phyloP scores from a whole-genome alignment of 2,888 invertebrate species.

The Rugalucina vietnamica region DNA sequence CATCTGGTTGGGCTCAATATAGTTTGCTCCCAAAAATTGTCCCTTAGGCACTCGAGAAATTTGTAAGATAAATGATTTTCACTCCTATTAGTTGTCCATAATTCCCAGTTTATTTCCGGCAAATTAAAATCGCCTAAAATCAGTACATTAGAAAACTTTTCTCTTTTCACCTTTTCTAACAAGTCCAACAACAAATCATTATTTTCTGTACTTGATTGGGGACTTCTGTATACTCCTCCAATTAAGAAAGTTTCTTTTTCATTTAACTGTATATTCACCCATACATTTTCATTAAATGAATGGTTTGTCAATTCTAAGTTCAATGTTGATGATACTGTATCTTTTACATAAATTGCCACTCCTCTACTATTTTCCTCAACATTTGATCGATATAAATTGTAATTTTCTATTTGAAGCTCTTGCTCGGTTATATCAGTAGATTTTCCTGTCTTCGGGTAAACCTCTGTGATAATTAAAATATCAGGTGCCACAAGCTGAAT shows the following conservation, averaged over 20 bases:
- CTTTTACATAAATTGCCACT: conserved; percentile 11
- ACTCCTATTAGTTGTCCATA: neutral
- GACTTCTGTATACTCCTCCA: conserved; percentile 8
- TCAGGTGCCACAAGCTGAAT: neutral
- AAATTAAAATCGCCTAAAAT: conserved; percentile 11
- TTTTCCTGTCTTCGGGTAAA: neutral
- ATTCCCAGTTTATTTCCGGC: conserved; percentile 10
- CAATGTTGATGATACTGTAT: neutral
- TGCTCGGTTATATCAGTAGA: neutral
- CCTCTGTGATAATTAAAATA: neutral
- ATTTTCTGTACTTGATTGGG: neutral
- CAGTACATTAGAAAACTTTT: neutral
- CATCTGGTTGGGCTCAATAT: neutral
- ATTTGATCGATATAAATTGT: neutral
- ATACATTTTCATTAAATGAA: neutral
- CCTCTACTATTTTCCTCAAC: neutral
- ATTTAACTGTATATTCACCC: neutral
- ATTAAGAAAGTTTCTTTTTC: neutral
- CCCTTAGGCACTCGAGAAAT: conserved; percentile 5
- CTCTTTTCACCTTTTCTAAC: neutral
- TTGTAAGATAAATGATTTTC: conserved; percentile 13
- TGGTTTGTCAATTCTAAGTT: neutral
- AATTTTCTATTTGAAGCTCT: neutral
- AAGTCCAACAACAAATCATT: neutral
- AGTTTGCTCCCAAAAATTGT: conserved; percentile 7